phyloP scores from a whole-genome alignment of 2,888 invertebrate genomes.

The Parnassius apollo region DNA sequence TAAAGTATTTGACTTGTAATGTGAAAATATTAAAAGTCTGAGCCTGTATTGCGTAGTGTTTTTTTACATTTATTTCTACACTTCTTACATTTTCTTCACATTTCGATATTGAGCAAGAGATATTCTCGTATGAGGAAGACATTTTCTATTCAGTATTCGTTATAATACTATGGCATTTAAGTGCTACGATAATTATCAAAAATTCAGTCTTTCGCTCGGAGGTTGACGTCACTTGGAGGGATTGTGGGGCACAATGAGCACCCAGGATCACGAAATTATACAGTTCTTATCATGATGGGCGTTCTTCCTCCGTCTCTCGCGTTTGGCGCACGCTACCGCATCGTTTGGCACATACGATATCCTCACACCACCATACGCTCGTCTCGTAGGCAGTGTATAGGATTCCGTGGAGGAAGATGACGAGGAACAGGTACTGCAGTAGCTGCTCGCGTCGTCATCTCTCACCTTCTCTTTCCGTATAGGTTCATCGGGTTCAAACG shows the following conservation, averaged over 20 bases:
- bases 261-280: conserved; percentile 89
- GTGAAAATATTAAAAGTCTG: too few species aligned
- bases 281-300: conserved; percentile 90
- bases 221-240: conserved; percentile 67
- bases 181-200: conserved; percentile 62
- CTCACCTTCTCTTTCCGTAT: conserved; percentile 39
- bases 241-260: conserved; percentile 45
- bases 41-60: not conserved
- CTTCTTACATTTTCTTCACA: conserved; percentile 18
- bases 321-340: conserved; percentile 90
- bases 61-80: conserved; percentile 7
- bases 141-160: conserved; percentile 37
- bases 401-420: conserved; percentile 94
- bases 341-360: conserved; percentile 97
- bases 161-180: conserved; percentile 68
- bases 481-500: conserved; percentile 71
- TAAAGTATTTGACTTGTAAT: too few species aligned
- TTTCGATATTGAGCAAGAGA: conserved; percentile 22
- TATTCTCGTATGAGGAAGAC: conserved; percentile 47
- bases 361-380: conserved; percentile 92
- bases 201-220: conserved; percentile 78
- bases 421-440: conserved; percentile 94
- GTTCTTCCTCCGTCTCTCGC: conserved; percentile 82
- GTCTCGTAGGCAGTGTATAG: conserved; percentile 90
- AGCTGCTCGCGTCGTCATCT: conserved; percentile 86